Conservation (phyloP, 2,113 vertebrate species). For the Circaetus cinerascens region DNA sequence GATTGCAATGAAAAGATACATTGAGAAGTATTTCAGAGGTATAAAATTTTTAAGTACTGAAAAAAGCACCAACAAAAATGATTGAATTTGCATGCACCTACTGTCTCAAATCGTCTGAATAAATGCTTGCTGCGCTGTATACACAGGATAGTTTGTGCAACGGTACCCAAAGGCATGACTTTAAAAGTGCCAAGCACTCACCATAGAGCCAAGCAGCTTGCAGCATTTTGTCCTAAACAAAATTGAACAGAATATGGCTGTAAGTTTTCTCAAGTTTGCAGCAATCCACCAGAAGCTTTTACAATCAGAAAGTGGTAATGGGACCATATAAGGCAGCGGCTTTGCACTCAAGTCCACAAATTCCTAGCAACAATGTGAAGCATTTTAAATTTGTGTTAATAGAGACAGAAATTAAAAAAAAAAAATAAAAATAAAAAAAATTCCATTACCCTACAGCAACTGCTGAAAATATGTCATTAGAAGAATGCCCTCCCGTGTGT, state of each 20-base stretch:
- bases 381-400: neutral
- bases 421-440: too few species aligned
- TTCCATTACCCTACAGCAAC: neutral
- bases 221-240: neutral
- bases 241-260: neutral
- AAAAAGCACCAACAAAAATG: neutral
- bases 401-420: neutral
- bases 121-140: neutral
- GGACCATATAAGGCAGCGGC: neutral
- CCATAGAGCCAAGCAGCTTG: neutral
- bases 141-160: neutral
- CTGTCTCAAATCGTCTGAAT: neutral
- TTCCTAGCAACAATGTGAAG: neutral
- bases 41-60: neutral
- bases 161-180: neutral
- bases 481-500: neutral
- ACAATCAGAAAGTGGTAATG: neutral
- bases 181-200: neutral
- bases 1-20: neutral
- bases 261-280: neutral
- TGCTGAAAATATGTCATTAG: neutral
- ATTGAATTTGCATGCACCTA: neutral
- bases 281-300: neutral
- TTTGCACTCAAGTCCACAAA: neutral
- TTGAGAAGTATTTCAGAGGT: neutral